These are phyloP conservation scores for Alectura lathami DNA, from an alignment of 2,113 vertebrate species.

Conservation along the genomic window DNA sequence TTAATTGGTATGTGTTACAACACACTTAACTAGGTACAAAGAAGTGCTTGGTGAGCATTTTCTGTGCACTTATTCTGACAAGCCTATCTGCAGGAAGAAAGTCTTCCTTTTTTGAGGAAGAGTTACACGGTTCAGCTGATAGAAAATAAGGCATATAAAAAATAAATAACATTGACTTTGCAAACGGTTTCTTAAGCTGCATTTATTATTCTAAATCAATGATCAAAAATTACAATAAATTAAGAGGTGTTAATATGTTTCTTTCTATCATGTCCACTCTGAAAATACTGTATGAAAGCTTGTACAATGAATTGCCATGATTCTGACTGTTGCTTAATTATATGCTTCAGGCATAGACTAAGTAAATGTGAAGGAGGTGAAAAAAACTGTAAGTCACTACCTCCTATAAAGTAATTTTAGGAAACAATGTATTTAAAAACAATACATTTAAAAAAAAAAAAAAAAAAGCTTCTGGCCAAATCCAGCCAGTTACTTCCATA, in stretches of 20 bases:
- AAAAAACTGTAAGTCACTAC: too few relatives aligned
- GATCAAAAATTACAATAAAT: background rate
- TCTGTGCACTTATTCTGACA: background rate
- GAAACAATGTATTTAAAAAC: background rate
- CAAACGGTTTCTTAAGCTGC: background rate
- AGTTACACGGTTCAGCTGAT: background rate
- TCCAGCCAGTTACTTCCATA: background rate
- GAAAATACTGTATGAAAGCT: background rate
- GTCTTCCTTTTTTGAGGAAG: background rate
- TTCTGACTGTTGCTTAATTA: background rate
- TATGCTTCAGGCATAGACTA: background rate
- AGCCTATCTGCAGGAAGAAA: background rate
- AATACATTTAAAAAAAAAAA: background rate
- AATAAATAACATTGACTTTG: background rate
- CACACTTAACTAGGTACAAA: background rate
- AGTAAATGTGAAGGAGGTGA: background rate
- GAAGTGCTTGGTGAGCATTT: background rate
- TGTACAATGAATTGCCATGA: background rate
- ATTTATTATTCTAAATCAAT: background rate
- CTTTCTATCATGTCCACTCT: background rate
- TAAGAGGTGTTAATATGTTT: background rate
- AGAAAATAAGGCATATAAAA: too few relatives aligned
- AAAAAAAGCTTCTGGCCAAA: background rate
- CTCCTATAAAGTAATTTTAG: background rate
- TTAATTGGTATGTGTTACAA: background rate